A percentile compares a stretch with the other conserved stretches of the same genome.
Evolutionary conservation across 2,888 invertebrate species (phyloP).

Genomic region (Chrysopilus asiliformis): DNA sequence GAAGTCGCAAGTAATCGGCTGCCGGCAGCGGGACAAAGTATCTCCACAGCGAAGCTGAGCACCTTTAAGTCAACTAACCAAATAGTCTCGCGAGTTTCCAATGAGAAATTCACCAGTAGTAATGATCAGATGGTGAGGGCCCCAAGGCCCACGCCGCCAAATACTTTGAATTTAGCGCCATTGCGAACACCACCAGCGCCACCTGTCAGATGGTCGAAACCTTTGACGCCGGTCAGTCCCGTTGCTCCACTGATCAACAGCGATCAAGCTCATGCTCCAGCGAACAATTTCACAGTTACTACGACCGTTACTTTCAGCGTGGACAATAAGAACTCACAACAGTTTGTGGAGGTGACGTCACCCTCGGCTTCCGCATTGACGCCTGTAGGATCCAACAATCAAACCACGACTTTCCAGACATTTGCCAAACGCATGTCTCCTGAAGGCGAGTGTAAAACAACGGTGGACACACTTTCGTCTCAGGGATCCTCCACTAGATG

Average conservation of each 20-base stretch:
- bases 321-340: constrained; percentile 24
- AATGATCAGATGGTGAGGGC: constrained; percentile 40
- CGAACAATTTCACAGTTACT: constrained; percentile 67
- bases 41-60: constrained; percentile 37
- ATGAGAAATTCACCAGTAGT: constrained; percentile 10
- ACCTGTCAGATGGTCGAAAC: constrained; percentile 75
- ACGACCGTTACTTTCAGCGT: constrained; percentile 79
- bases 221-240: constrained; percentile 42
- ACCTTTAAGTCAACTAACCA: constrained; percentile 51
- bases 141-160: constrained; percentile 68
- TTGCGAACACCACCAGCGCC: constrained; percentile 61
- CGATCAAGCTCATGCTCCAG: constrained; percentile 31
- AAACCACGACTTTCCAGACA: constrained; percentile 39
- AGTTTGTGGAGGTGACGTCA: constrained; percentile 33
- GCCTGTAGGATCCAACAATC: constrained; percentile 2
- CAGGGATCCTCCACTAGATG: constrained; percentile 42
- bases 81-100: constrained; percentile 9
- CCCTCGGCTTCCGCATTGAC: constrained; percentile 17
- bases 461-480: constrained; percentile 44
- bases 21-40: constrained; percentile 19
- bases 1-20: constrained; percentile 21
- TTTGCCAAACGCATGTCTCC: constrained; percentile 57
- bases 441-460: constrained; percentile 41
- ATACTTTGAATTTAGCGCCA: constrained; percentile 54
- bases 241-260: constrained; percentile 14